A percentile compares a stretch with the other conserved stretches of the same genome.
Conservation (phyloP, 2,797 vertebrate species). For the Protosalanx chinensis region DNA sequence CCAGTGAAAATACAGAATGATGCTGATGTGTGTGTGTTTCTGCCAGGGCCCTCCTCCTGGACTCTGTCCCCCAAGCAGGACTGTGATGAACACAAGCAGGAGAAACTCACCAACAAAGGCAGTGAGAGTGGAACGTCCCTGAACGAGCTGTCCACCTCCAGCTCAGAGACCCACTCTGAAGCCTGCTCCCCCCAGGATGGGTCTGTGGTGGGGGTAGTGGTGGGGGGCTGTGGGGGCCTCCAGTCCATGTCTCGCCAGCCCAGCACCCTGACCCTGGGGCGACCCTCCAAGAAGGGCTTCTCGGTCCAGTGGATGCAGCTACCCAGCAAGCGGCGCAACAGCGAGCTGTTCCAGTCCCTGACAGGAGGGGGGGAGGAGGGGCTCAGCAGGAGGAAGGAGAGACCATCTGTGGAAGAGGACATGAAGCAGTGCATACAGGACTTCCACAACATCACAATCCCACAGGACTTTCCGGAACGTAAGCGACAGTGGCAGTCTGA, state of each 20-base stretch:
- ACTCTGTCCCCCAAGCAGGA: slow-evolving; percentile 76
- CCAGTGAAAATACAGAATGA: not conserved
- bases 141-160: slow-evolving; percentile 84
- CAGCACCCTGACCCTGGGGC: slow-evolving; percentile 82
- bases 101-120: slow-evolving; percentile 80
- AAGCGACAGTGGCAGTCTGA: slow-evolving; percentile 88
- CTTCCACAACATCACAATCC: slow-evolving; percentile 87
- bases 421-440: slow-evolving; percentile 89
- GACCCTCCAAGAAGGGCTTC: slow-evolving; percentile 78
- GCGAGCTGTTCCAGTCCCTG: slow-evolving; percentile 87
- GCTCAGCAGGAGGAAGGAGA: slow-evolving; percentile 84
- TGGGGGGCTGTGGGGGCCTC: slow-evolving; percentile 55
- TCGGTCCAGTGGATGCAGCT: slow-evolving; percentile 82
- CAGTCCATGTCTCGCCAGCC: slow-evolving; percentile 76
- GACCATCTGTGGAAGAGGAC: slow-evolving; percentile 82
- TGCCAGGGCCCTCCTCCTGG: slow-evolving; percentile 76
- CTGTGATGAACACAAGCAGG: slow-evolving; percentile 73
- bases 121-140: slow-evolving; percentile 87
- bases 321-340: slow-evolving; percentile 84
- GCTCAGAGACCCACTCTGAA: slow-evolving; percentile 85
- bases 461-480: slow-evolving; percentile 82
- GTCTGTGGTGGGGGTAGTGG: slow-evolving; percentile 39
- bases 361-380: slow-evolving; percentile 80
- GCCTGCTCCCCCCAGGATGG: slow-evolving; percentile 82
- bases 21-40: too few relatives aligned